phyloP scores from a whole-genome alignment of 2,797 vertebrate genomes.

The Triplophysa yarkandensis region DNA sequence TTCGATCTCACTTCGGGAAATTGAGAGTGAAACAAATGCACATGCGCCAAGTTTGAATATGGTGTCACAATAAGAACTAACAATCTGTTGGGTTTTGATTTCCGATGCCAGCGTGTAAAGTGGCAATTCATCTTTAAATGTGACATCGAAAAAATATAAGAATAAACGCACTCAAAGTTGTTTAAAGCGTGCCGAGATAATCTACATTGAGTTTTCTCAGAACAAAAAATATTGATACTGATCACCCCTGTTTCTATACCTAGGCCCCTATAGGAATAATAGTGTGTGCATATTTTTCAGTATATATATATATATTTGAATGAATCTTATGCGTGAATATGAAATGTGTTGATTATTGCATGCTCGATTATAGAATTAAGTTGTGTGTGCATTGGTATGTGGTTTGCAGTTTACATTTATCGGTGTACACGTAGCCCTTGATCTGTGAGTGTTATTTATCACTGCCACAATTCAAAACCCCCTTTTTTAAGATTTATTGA shows the following conservation, averaged over 20 bases:
- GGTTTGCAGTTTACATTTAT: conserved; percentile 49
- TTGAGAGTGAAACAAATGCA: too few species aligned
- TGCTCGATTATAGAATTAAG: conserved; percentile 24
- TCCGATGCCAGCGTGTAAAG: too few species aligned
- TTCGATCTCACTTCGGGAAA: too few species aligned
- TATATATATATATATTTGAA: conserved; percentile 16
- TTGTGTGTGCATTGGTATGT: conserved; percentile 45
- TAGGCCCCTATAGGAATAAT: not conserved
- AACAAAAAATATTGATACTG: not conserved
- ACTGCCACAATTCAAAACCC: not conserved
- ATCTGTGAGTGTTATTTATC: conserved; percentile 15
- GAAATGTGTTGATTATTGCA: conserved; percentile 12
- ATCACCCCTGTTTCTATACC: conserved; percentile 2
- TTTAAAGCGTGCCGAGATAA: not conserved
- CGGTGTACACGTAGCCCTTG: not conserved
- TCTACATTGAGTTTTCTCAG: not conserved
- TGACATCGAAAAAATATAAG: too few species aligned
- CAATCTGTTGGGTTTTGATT: too few species aligned
- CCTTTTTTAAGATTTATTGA: not conserved
- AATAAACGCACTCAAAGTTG: too few species aligned
- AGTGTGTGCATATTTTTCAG: conserved; percentile 2
- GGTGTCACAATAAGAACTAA: too few species aligned
- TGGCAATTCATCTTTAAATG: too few species aligned
- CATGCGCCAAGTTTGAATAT: too few species aligned
- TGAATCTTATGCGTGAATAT: conserved; percentile 8